Percentiles rank a stretch among this genome's conserved stretches.
Evolutionary conservation across 2,113 vertebrate genomes (phyloP).

Genomic region (Aptenodytes forsteri): DNA sequence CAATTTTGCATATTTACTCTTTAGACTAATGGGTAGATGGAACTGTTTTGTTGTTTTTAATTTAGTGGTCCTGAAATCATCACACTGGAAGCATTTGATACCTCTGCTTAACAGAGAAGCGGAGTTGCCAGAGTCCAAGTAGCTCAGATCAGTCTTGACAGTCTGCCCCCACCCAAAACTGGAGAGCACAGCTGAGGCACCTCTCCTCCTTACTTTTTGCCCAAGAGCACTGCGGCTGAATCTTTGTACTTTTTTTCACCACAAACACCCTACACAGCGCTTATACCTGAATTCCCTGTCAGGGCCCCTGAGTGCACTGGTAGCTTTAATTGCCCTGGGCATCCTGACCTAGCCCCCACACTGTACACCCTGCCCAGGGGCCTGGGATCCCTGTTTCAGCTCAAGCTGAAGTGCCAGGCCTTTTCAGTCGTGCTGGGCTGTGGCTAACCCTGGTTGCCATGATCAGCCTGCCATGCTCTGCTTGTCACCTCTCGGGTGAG

Average conservation of each 20-base stretch:
- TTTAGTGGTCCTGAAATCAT: not conserved
- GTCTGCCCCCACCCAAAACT: not conserved
- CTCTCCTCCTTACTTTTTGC: not conserved
- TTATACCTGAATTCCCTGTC: not conserved
- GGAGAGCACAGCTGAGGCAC: not conserved
- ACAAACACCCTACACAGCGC: accelerated
- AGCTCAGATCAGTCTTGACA: not conserved
- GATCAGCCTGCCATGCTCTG: not conserved
- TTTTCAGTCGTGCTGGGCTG: not conserved
- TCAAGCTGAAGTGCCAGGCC: not conserved
- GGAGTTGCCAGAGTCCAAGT: not conserved
- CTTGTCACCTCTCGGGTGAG: not conserved
- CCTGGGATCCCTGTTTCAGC: not conserved
- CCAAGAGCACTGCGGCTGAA: not conserved
- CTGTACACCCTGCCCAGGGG: not conserved
- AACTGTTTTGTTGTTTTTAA: not conserved
- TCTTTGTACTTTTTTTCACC: not conserved
- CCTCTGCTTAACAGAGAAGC: not conserved
- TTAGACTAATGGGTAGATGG: not conserved
- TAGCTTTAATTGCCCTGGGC: not conserved
- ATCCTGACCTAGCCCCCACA: not conserved
- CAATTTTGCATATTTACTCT: not conserved
- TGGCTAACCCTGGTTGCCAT: not conserved
- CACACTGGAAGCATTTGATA: not conserved
- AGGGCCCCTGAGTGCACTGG: accelerated